Conservation (phyloP, 1,140 invertebrate genomes). For the Apis mellifera region DNA sequence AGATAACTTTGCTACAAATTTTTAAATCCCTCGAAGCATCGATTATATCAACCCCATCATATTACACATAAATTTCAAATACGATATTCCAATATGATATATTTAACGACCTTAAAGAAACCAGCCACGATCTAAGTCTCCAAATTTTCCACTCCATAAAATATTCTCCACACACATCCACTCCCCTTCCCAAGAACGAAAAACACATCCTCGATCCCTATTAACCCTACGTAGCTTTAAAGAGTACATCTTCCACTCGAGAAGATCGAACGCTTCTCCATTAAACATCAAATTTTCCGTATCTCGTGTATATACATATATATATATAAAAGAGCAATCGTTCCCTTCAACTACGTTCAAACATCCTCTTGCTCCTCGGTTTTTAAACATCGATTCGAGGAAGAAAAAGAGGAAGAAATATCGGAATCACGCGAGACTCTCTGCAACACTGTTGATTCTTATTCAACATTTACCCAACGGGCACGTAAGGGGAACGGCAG, state of each 20-base stretch:
- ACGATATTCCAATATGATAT: too few species aligned
- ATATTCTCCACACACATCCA: too few species aligned
- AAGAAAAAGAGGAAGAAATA: not conserved
- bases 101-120: too few species aligned
- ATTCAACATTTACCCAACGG: slow-evolving; percentile 26
- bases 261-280: not conserved
- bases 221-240: not conserved
- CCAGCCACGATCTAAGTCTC: too few species aligned
- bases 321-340: slow-evolving; percentile 10
- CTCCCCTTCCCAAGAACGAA: too few species aligned
- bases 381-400: slow-evolving; percentile 33
- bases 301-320: not conserved
- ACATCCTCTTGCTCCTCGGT: not conserved
- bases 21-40: too few species aligned
- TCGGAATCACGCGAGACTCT: not conserved
- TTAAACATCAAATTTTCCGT: not conserved
- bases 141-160: too few species aligned
- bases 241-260: not conserved
- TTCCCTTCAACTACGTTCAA: not conserved
- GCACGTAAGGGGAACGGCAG: not conserved
- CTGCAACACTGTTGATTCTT: slow-evolving; percentile 26
- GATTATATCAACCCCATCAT: too few species aligned
- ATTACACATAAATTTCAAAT: too few species aligned
- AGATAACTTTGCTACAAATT: too few species aligned
- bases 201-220: not conserved